Base-by-base conservation (phyloP, 1,140 invertebrate species). In the Drosophila miranda region DNA sequence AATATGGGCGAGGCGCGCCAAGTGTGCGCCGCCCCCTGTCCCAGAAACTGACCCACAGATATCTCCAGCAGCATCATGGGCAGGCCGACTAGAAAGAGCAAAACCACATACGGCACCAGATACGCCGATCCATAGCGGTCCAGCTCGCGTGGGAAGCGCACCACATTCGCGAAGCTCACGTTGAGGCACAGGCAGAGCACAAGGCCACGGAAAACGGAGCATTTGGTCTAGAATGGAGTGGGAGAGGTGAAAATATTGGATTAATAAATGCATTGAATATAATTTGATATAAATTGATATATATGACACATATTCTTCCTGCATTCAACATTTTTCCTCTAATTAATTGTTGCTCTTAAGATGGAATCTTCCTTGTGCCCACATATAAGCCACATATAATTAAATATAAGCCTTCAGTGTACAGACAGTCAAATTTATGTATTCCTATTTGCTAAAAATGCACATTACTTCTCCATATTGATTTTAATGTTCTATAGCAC, bases 1-100 rank as follows among this genome's bases (percentile, higher is more conserved):
- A 91, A 90, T 55, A 91, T 90, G 60, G 90, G 90, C 61, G 90
- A 90, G 67, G 90, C 78, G 7, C 89, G 83, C 90, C 90, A 91
- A n/a, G 90, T 89, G 66, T 91, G 87, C 48, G 90, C 89, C 64
- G 90, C 83, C 44, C 90, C 90, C 68, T 91, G 90, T 21, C 90
- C 90, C 63, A 91, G 60, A 68, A 91, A 91, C 63, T 91, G 90
- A 11, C 90, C 90, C 28, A 91, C 74, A 26, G 90, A 89, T 57
- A 91, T 89, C 68, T 91, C 90, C 53, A 91, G 79, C 67, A 91
- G 69, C 53, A 91, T 76, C 72, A 91, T 89, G 57, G 90, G 90
- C 64, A 91, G 62, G 19, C 90, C 90, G 77, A 91, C 89, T 89
- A 91, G 81, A 79, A 91, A 86, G 45, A 91, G 70, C 74, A 91